phyloP scores from a whole-genome alignment of 1,140 invertebrate genomes.

The Aphelenchoides fujianensis region DNA sequence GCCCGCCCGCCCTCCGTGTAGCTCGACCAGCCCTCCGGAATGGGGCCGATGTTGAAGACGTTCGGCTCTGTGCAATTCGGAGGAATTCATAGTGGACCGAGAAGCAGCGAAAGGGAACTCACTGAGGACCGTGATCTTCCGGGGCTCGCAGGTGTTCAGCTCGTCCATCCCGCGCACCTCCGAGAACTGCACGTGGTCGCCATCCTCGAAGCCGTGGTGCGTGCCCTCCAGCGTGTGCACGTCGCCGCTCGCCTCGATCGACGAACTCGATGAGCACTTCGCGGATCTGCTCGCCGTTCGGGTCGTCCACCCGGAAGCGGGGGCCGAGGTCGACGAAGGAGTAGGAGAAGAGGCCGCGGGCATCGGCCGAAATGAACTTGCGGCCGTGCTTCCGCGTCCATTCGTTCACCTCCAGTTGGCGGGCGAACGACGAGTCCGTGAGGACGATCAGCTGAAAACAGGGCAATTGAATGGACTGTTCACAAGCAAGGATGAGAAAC shows the following conservation, averaged over 20 bases:
- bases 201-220: conserved; percentile 73
- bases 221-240: conserved; percentile 66
- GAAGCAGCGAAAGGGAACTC: too few species aligned
- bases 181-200: conserved; percentile 88
- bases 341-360: conserved; percentile 81
- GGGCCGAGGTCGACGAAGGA: conserved; percentile 63
- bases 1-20: conserved; percentile 80
- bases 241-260: conserved; percentile 57
- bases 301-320: conserved; percentile 64
- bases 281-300: conserved; percentile 65
- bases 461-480: too few species aligned
- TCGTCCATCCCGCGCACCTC: conserved; percentile 91
- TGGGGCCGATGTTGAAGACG: conserved; percentile 93
- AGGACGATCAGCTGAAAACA: conserved; percentile 79
- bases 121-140: conserved; percentile 76
- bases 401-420: conserved; percentile 77
- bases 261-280: conserved; percentile 62
- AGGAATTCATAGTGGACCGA: too few species aligned
- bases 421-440: conserved; percentile 73
- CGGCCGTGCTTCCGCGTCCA: conserved; percentile 78
- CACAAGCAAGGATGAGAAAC: conserved; percentile 22
- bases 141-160: conserved; percentile 81
- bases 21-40: conserved; percentile 66
- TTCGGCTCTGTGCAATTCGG: conserved; percentile 77
- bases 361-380: conserved; percentile 82